Evolutionary conservation across 2,888 invertebrate genomes (phyloP).

Genomic region (Autographa pulchrina): DNA sequence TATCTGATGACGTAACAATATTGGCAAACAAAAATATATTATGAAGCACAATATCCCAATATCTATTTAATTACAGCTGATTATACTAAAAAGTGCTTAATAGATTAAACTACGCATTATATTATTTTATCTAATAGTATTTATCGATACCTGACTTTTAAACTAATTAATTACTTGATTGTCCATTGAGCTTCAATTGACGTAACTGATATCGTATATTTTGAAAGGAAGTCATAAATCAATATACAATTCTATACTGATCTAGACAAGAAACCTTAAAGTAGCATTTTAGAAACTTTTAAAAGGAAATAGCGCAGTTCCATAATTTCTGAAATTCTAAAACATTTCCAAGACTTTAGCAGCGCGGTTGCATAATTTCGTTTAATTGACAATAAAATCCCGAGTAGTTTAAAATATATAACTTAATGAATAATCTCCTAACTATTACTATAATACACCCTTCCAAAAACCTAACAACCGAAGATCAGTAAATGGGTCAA

Average conservation of each 20-base stretch:
- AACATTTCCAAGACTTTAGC: too few species aligned
- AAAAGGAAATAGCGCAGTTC: too few species aligned
- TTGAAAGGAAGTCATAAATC: not conserved
- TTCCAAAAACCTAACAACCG: too few species aligned
- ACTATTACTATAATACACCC: too few species aligned
- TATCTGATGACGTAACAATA: not conserved
- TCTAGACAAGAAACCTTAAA: too few species aligned
- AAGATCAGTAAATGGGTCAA: too few species aligned
- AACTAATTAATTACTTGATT: not conserved
- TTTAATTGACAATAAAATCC: too few species aligned
- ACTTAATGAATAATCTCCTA: too few species aligned
- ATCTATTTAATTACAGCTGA: not conserved
- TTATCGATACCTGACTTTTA: constrained; percentile 1
- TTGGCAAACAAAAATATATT: not conserved
- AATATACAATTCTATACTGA: not conserved
- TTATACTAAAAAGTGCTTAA: not conserved
- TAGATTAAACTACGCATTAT: not conserved
- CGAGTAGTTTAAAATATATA: too few species aligned
- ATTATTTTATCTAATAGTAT: not conserved
- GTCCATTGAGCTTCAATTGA: not conserved
- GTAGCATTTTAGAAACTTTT: too few species aligned
- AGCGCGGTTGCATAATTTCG: too few species aligned
- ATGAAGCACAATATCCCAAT: not conserved
- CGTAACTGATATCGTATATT: not conserved
- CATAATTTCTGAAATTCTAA: too few species aligned